Conservation (phyloP, 2,797 vertebrate genomes). For the Danio choprae region DNA sequence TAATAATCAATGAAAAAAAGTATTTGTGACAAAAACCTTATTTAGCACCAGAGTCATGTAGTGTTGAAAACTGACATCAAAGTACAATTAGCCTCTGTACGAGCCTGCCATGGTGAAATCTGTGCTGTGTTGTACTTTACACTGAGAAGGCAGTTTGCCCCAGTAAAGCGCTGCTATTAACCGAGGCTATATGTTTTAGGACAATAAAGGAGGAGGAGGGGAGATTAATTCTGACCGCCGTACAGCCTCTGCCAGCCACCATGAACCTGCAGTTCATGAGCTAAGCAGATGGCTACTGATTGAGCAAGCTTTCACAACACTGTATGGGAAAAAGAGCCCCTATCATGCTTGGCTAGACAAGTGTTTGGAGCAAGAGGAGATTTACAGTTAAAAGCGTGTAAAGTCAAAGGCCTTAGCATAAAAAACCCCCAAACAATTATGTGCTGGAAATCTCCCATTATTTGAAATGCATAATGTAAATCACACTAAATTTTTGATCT, state of each 20-base stretch:
- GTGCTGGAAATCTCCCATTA: slow-evolving; percentile 8
- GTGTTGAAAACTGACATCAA: slow-evolving; percentile 37
- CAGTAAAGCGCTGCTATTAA: slow-evolving; percentile 76
- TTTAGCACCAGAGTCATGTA: slow-evolving; percentile 10
- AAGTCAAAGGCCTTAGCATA: slow-evolving; percentile 71
- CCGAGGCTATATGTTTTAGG: slow-evolving; percentile 78
- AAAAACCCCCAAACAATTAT: slow-evolving; percentile 27
- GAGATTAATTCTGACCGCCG: slow-evolving; percentile 68
- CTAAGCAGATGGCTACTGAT: slow-evolving; percentile 90
- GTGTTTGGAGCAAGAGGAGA: slow-evolving; percentile 80
- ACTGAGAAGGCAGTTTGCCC: slow-evolving; percentile 76
- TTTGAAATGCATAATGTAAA: slow-evolving; percentile 35
- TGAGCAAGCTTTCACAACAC: slow-evolving; percentile 86
- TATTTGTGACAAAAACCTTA: background rate
- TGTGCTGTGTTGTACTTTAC: slow-evolving; percentile 62
- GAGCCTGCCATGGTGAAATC: slow-evolving; percentile 24
- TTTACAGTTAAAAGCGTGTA: slow-evolving; percentile 81
- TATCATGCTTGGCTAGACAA: slow-evolving; percentile 84
- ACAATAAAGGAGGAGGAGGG: slow-evolving; percentile 76
- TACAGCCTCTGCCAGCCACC: slow-evolving; percentile 73
- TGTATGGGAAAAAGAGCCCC: slow-evolving; percentile 85
- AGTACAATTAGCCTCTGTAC: slow-evolving; percentile 47
- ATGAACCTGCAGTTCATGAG: slow-evolving; percentile 78
- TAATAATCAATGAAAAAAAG: slow-evolving; percentile 1
- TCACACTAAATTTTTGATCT: slow-evolving; percentile 18